Evolutionary conservation across 1,140 invertebrate genomes (phyloP).

Genomic region (Heliconius melpomene): DNA sequence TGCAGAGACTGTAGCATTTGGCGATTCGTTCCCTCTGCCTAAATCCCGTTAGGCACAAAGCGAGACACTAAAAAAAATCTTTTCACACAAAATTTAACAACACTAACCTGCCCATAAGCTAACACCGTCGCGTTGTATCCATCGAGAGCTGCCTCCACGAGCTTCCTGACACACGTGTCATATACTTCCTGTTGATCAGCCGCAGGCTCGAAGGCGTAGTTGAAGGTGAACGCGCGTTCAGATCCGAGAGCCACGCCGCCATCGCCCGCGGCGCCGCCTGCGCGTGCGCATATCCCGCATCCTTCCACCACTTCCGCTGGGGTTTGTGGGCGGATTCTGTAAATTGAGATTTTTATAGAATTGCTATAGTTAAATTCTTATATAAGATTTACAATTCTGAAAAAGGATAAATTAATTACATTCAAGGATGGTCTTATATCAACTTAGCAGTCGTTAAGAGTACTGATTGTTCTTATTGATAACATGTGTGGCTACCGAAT

Average conservation of each 20-base stretch:
- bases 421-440: not conserved
- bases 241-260: conserved; percentile 96
- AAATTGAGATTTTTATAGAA: conserved; percentile 19
- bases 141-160: conserved; percentile 94
- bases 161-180: conserved; percentile 89
- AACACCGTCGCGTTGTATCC: conserved; percentile 97
- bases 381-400: too few relatives aligned
- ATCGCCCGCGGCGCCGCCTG: conserved; percentile 92
- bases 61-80: too few relatives aligned
- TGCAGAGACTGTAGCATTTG: too few relatives aligned
- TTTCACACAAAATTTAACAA: not conserved
- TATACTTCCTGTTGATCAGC: conserved; percentile 90
- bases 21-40: not conserved
- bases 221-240: conserved; percentile 98
- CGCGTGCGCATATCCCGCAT: conserved; percentile 95
- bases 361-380: too few relatives aligned
- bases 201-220: conserved; percentile 94
- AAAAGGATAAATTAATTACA: not conserved
- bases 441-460: conserved; percentile 17
- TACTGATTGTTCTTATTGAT: conserved; percentile 26
- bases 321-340: conserved; percentile 96
- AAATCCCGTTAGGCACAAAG: too few relatives aligned
- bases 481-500: conserved; percentile 17
- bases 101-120: conserved; percentile 94
- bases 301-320: conserved; percentile 96